Evolutionary conservation across 2,113 vertebrate genomes (phyloP).

Genomic region (Tapirus terrestris): DNA sequence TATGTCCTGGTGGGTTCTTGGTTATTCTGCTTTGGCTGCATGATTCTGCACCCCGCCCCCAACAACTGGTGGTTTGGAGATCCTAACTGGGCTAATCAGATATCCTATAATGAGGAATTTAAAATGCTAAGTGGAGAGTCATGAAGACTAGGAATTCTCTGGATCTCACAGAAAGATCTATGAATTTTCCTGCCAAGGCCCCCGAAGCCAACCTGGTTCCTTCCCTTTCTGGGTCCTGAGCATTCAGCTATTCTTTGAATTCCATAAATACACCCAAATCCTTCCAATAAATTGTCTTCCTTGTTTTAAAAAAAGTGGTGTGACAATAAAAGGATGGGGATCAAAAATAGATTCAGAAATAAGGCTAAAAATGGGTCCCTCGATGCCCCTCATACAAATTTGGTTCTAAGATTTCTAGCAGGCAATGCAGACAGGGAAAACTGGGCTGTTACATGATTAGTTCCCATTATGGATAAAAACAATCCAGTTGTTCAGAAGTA

Average conservation of each 20-base stretch:
- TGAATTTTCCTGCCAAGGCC: not conserved
- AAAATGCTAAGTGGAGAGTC: not conserved
- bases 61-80: not conserved
- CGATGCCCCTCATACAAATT: not conserved
- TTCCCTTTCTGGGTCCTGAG: not conserved
- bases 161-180: not conserved
- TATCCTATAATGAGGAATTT: not conserved
- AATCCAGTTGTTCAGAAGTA: not conserved
- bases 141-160: not conserved
- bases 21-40: not conserved
- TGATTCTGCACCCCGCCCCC: not conserved
- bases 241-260: not conserved
- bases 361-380: not conserved
- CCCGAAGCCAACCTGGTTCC: not conserved
- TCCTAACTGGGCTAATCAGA: not conserved
- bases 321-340: not conserved
- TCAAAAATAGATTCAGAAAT: not conserved
- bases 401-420: not conserved
- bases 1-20: not conserved
- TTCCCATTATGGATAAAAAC: not conserved
- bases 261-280: not conserved
- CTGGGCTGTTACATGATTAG: accelerated
- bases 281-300: not conserved
- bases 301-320: not conserved
- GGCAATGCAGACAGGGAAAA: not conserved